Evolutionary conservation across 2,888 invertebrate genomes (phyloP), one percentile per base, ranked within the genome.

Genomic region (Catocala sponsa): DNA sequence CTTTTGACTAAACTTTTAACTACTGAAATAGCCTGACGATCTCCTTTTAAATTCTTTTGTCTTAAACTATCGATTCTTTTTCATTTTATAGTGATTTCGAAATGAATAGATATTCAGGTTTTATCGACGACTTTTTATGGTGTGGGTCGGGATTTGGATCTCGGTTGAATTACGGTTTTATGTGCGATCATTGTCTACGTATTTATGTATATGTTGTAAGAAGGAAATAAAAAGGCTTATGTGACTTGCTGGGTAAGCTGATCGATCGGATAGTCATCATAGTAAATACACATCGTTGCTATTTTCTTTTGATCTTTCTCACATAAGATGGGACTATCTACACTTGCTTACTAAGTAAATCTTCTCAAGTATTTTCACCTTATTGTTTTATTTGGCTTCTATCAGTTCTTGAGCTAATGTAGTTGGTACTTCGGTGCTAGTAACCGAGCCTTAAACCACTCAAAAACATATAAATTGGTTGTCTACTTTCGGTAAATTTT

Each of bases 61-160:
- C 63, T 76, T 68, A 62, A 68, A 74, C 63, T 70, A 71, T 71
- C 65, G 74, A 73, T 74, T 71, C 63, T 76, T 76, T 74, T 76
- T 76, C 49, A 74, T 76, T 76, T 74, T 76, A 69, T 74, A 65
- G 67, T 72, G 67, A 74, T 74, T 76, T 72, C 56, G 55, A 74
- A 69, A 74, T 72, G 67, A 74, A 76, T 74, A 76, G 63, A 63
- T 73, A 67, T 75, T 61, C 74, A 74, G 60, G 74, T 75, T 76
- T 74, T 75, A 71, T 63, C 63, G 71, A 69, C 62, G 56, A 52
- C 57, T 59, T 72, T 75, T 75, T 72, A 74, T 74, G 63, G 68
- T 73, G 63, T 76, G 74, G 76, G 63, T 61, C 50, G 68, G 68
- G 63, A 71, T 75, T 66, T 32, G 41, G 57, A 73, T 70, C 73